Base-by-base conservation (phyloP, 2,113 vertebrate genomes). In the Crocuta crocuta region DNA sequence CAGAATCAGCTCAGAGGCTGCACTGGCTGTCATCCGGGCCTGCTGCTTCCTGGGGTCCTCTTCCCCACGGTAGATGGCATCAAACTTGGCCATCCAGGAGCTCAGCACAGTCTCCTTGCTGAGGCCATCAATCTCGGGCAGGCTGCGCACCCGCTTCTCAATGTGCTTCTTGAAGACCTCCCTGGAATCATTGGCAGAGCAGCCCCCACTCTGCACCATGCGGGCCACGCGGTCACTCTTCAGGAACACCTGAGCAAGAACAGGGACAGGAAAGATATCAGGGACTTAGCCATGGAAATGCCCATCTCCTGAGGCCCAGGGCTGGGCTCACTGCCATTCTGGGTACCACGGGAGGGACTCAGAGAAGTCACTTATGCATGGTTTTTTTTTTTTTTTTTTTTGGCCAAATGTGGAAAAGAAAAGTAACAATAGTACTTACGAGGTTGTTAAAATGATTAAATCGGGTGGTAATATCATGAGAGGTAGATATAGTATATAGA, bases 121-220 rank as follows among this genome's bases (percentile, higher is more conserved):
- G 94, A 99, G 99, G 74, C 99, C 99, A 0, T 99, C 99, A 0
- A 99, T 99, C 97, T 99, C 99, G 0, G 99, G 99, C 85, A 99
- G 98, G 97, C 99, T 99, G 61, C 99, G 99, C 70, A 99, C 99
- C 1, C 99, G 98, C 98, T 99, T 99, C 98, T 99, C 99, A 0
- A 99, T 99, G 98, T 99, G 99, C 97, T 99, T 99, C 98, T 99
- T 99, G 98, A 99, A 99, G 97, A 99, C 99, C 93, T 99, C 99
- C 1, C 99, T 98, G 0, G 99, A 99, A 98, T 99, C 99, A 0
- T 99, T 99, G 2, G 99, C 99, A 0, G 99, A 99, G 98, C 99
- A 99, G 33, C 99, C 99, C 0, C 99, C 99, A 0, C 99, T 99
- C 98, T 99, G 99, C 86, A 99, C 99, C 99, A 99, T 99, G 93